These are phyloP conservation scores for Acleris holmiana DNA, from an alignment of 2,888 invertebrate genomes.

Conservation along the genomic window DNA sequence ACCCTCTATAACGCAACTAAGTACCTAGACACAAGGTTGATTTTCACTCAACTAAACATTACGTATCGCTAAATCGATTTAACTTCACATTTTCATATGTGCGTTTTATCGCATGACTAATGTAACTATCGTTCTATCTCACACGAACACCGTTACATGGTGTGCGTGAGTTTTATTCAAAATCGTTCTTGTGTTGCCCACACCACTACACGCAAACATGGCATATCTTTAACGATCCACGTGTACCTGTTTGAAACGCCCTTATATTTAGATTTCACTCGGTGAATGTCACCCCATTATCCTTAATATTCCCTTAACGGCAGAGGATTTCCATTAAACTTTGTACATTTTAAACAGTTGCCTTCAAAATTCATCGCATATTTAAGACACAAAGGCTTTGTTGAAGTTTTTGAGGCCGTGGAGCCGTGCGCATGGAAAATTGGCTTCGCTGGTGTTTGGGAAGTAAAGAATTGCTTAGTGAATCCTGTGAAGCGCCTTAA, in stretches of 20 bases:
- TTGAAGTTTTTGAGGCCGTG: constrained; percentile 69
- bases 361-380: constrained; percentile 76
- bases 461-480: too few relatives aligned
- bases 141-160: too few relatives aligned
- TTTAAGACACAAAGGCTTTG: constrained; percentile 72
- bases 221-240: too few relatives aligned
- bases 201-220: too few relatives aligned
- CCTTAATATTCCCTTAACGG: constrained; percentile 71
- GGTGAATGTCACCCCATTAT: constrained; percentile 54
- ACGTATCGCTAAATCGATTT: background rate
- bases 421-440: constrained; percentile 50
- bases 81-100: too few relatives aligned
- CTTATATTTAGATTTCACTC: constrained; percentile 33
- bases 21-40: background rate
- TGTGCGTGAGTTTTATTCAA: too few relatives aligned
- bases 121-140: too few relatives aligned
- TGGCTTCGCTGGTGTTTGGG: constrained; percentile 16
- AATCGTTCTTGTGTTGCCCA: too few relatives aligned
- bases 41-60: background rate
- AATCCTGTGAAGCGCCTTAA: too few relatives aligned
- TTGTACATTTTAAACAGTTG: constrained; percentile 76
- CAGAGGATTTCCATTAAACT: constrained; percentile 73
- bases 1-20: background rate
- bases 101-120: too few relatives aligned
- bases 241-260: constrained; percentile 20